Percentiles rank a stretch among this genome's conserved stretches.
Evolutionary conservation across 1,140 invertebrate genomes (phyloP).

Genomic region (Cydia pomonella): DNA sequence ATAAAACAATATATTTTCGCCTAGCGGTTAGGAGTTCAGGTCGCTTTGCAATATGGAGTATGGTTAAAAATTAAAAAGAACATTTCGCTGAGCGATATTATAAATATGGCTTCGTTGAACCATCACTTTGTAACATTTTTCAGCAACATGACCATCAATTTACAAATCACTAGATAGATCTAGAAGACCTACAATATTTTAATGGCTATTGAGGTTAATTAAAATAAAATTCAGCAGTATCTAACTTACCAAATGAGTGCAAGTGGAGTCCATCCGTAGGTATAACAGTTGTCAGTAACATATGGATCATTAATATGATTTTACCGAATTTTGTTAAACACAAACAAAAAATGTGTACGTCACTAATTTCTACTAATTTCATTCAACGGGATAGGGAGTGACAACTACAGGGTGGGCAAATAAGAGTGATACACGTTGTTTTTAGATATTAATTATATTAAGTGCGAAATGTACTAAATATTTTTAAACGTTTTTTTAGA

Average conservation of each 20-base stretch:
- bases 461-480: too few relatives aligned
- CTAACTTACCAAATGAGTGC: not conserved
- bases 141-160: not conserved
- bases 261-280: not conserved
- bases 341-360: too few relatives aligned
- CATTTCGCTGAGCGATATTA: conserved; percentile 1
- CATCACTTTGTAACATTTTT: conserved; percentile 1
- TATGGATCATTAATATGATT: not conserved
- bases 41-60: not conserved
- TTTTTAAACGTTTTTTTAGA: too few relatives aligned
- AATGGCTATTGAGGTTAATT: not conserved
- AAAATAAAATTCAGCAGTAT: not conserved
- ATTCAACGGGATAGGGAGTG: too few relatives aligned
- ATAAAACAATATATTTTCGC: not conserved
- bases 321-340: not conserved
- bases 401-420: too few relatives aligned
- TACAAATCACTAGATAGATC: not conserved
- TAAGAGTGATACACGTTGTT: too few relatives aligned
- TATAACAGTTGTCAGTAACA: not conserved
- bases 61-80: not conserved
- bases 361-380: too few relatives aligned
- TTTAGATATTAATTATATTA: too few relatives aligned
- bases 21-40: not conserved
- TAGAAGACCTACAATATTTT: not conserved
- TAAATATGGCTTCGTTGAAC: not conserved